Percentiles rank a stretch among this genome's conserved stretches.
Conservation (phyloP, 2,797 vertebrate genomes). For the Pipistrellus kuhlii region DNA sequence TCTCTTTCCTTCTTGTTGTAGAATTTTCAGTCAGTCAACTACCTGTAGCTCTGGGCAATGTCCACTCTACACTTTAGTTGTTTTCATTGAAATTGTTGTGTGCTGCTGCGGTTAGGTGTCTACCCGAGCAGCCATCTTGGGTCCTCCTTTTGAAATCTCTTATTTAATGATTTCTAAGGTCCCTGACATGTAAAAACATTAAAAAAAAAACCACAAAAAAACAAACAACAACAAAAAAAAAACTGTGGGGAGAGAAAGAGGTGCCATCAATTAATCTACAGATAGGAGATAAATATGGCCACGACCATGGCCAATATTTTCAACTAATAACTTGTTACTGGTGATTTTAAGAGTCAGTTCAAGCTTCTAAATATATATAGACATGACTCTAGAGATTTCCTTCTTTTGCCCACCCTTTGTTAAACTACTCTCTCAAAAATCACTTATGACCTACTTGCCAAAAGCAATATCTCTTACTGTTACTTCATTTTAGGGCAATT, state of each 20-base stretch:
- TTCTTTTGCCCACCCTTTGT: background rate
- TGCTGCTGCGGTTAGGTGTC: too few species aligned
- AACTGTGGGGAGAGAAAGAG: background rate
- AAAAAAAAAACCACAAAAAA: too few species aligned
- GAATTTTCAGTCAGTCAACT: too few species aligned
- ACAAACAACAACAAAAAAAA: too few species aligned
- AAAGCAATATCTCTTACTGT: background rate
- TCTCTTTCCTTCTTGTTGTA: too few species aligned
- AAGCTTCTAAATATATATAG: background rate
- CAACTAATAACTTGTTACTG: background rate
- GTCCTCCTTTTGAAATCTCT: background rate
- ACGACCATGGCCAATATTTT: background rate
- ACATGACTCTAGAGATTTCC: background rate
- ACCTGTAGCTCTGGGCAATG: too few species aligned
- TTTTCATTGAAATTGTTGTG: too few species aligned
- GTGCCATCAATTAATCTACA: background rate
- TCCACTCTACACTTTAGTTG: too few species aligned
- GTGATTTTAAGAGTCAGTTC: background rate
- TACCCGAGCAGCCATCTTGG: too few species aligned
- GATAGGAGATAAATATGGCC: background rate
- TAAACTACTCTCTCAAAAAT: background rate
- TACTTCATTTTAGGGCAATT: background rate
- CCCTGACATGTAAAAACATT: background rate
- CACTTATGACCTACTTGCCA: background rate
- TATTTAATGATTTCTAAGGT: background rate